These are phyloP conservation scores for Hofmannophila pseudospretella DNA, from an alignment of 2,888 invertebrate genomes.

Conservation along the genomic window DNA sequence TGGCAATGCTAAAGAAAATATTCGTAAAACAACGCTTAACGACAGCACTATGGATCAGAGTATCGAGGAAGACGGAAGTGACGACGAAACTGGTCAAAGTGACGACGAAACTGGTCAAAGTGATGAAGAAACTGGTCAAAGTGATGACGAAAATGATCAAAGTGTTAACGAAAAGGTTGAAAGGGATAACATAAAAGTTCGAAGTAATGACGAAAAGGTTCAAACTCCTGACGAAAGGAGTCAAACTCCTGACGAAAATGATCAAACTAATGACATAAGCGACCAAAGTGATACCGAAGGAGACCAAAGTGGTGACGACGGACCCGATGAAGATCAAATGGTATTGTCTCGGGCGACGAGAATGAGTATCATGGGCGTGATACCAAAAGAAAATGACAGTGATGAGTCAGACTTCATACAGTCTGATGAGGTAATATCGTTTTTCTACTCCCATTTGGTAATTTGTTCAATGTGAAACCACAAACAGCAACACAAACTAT, in stretches of 20 bases:
- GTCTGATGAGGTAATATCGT: constrained; percentile 58
- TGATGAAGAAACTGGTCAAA: neutral
- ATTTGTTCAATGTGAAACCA: too few species aligned
- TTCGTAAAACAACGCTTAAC: constrained; percentile 7
- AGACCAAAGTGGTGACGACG: constrained; percentile 19
- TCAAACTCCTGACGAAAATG: neutral
- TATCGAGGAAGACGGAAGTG: constrained; percentile 14
- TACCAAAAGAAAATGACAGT: constrained; percentile 54
- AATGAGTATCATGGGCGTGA: constrained; percentile 69
- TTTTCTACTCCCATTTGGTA: too few species aligned
- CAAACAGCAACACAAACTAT: too few species aligned
- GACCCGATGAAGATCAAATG: constrained; percentile 60
- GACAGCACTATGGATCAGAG: neutral
- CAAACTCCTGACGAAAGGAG: too few species aligned
- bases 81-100: constrained; percentile 10
- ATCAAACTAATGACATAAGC: neutral
- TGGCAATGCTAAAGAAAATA: constrained; percentile 13
- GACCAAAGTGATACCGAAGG: constrained; percentile 13
- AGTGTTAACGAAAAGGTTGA: constrained; percentile 8
- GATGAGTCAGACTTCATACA: constrained; percentile 68
- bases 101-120: constrained; percentile 2
- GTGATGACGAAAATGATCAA: constrained; percentile 3
- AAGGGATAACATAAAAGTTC: constrained; percentile 8
- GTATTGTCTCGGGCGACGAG: constrained; percentile 67
- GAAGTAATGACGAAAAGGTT: constrained; percentile 1